These are phyloP conservation scores for Euschistus heros DNA, from an alignment of 1,140 invertebrate species.

Conservation along the genomic window DNA sequence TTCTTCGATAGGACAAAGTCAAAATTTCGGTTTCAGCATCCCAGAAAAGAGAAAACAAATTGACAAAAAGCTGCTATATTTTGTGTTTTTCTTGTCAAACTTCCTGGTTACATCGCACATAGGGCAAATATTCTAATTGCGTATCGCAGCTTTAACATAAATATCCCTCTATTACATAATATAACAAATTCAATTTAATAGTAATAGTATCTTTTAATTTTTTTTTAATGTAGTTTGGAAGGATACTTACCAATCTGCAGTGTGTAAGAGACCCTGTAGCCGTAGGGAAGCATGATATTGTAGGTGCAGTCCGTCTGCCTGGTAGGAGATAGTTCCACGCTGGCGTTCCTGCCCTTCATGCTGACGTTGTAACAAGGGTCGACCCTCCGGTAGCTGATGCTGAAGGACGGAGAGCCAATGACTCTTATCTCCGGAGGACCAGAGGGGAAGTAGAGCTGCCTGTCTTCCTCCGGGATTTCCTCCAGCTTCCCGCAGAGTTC, in stretches of 20 bases:
- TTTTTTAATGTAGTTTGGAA: no score
- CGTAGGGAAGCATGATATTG: conserved; percentile 49
- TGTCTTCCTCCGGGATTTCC: conserved; percentile 41
- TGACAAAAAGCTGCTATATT: no score
- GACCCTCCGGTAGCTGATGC: conserved; percentile 45
- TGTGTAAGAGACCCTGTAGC: conserved; percentile 43
- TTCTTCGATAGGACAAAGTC: no score
- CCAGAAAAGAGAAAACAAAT: no score
- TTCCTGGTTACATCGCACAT: no score
- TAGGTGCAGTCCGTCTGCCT: conserved; percentile 46
- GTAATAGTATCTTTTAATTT: no score
- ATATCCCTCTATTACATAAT: no score
- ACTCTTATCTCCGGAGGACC: conserved; percentile 37
- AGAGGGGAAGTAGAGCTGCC: conserved; percentile 43
- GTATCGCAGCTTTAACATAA: no score
- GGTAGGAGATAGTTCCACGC: conserved; percentile 42
- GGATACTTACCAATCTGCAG: conserved; percentile 39
- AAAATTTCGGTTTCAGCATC: no score
- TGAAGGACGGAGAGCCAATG: conserved; percentile 47
- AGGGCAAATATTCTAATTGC: no score
- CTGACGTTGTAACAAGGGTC: conserved; percentile 53
- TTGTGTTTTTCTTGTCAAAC: no score
- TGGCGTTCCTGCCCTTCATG: conserved; percentile 43
- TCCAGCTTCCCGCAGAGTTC: conserved; percentile 47
- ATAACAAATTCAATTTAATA: no score